These are phyloP conservation scores for Manis crassicaudata DNA, from an alignment of 2,797 vertebrate genomes.

Conservation along the genomic window DNA sequence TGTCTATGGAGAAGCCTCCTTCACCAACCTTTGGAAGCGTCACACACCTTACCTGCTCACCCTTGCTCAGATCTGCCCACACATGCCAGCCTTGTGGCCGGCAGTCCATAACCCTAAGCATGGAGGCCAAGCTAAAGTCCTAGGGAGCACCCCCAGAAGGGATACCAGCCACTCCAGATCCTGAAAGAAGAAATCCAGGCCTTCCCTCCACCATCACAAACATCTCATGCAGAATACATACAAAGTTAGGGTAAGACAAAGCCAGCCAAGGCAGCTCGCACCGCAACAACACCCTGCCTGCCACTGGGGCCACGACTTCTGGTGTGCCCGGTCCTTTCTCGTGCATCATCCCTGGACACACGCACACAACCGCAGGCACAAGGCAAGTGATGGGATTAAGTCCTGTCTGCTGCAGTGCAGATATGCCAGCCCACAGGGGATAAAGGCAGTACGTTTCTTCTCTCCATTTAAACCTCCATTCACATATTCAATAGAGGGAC, in stretches of 20 bases:
- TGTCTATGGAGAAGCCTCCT: background rate
- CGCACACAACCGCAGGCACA: background rate
- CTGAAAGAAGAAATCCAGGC: background rate
- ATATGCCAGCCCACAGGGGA: background rate
- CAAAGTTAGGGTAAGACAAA: background rate
- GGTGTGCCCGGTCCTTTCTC: too few species aligned
- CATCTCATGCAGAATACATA: background rate
- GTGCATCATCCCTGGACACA: accelerated
- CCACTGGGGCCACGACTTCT: accelerated
- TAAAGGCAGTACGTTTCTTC: background rate
- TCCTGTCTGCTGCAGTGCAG: too few species aligned
- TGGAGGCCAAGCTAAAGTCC: background rate
- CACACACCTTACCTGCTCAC: accelerated
- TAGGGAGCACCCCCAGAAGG: too few species aligned
- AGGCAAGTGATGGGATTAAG: accelerated
- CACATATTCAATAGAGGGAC: background rate
- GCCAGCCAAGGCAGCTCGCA: background rate
- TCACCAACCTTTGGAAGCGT: background rate
- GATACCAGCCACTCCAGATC: too few species aligned
- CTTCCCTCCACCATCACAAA: background rate
- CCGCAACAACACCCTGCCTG: accelerated
- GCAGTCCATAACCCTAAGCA: accelerated
- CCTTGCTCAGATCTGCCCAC: accelerated
- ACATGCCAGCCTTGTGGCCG: accelerated
- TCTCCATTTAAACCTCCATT: background rate